phyloP scores from a whole-genome alignment of 2,797 vertebrate species.

The Salarias fasciatus region DNA sequence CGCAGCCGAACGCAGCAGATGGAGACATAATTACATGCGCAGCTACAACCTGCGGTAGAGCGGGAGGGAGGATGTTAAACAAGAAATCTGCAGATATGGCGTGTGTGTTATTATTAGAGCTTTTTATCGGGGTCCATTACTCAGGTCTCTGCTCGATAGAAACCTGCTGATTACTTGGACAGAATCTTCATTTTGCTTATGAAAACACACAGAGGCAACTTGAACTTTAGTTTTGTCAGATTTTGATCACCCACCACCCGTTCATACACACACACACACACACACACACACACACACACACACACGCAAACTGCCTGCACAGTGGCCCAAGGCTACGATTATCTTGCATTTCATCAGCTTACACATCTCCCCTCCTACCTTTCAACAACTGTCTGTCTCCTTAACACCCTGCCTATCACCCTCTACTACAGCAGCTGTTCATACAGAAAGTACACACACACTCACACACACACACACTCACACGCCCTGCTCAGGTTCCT shows the following conservation, averaged over 20 bases:
- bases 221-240: slow-evolving; percentile 29
- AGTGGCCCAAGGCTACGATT: slow-evolving; percentile 65
- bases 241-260: slow-evolving; percentile 28
- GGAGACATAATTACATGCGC: slow-evolving; percentile 24
- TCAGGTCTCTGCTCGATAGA: background rate
- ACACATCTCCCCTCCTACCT: slow-evolving; percentile 52
- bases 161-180: background rate
- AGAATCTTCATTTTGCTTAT: too few relatives aligned
- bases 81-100: slow-evolving; percentile 16
- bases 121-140: background rate
- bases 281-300: slow-evolving; percentile 18
- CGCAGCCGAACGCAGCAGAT: slow-evolving; percentile 1
- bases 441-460: slow-evolving; percentile 21
- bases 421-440: slow-evolving; percentile 56
- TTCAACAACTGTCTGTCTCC: slow-evolving; percentile 67
- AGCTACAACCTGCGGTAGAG: background rate
- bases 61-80: slow-evolving; percentile 26
- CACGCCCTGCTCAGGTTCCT: slow-evolving; percentile 44
- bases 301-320: slow-evolving; percentile 35
- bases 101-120: slow-evolving; percentile 5
- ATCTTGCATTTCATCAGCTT: slow-evolving; percentile 67
- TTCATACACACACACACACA: slow-evolving; percentile 18
- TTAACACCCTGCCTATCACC: slow-evolving; percentile 70
- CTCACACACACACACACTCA: slow-evolving; percentile 26
- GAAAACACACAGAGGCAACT: slow-evolving; percentile 6